Evolutionary conservation across 2,113 vertebrate species (phyloP), one percentile per base, ranked within the genome.

Genomic region (Asarcornis scutulata): DNA sequence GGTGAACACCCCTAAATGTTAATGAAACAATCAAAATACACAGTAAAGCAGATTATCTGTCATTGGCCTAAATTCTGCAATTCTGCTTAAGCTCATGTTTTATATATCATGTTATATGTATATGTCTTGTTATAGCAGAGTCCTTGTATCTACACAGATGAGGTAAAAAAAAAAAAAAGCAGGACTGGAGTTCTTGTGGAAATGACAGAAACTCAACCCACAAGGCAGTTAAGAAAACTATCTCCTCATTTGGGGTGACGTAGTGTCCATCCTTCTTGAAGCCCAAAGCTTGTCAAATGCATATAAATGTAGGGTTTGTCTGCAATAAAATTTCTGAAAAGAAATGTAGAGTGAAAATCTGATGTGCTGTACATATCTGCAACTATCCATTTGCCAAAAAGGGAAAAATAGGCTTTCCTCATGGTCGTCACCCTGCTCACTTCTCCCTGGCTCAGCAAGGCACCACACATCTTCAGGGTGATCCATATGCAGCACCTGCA

Each of bases 381-480:
- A 62, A 10, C 60, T 62, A 27, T 63, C 25, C 26, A 27, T 17
- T 36, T 63, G 15, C 38, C 36, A 63, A 36, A 63, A 36, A 63
- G 25, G 60, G 34, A 38, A 63, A 26, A 25, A 63, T 25, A 62
- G 34, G 25, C 59, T 26, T 36, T 36, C 15, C 26, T 36, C 34
- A 27, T 11, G 10, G 60, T 63, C 11, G 40, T 44, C 15, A 17
- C 25, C 32, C 3, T 1, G 9, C 31, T 18, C 25, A 32, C 9
- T 14, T 16, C 12, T 32, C 34, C 23, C 46, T 52, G 38, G 31
- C 14, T 88, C 27, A 1, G 6, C 38, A 67, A 23, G 20, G n/a
- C 6, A 12, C 21, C 17, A 25, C 3, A 2, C 0, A 0, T 56
- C 23, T 79, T 36, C 27, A 22, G 58, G n/a, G 34, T 50, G 17